These are phyloP conservation scores for Sphenopsis melanotis DNA, from an alignment of 2,797 vertebrate genomes.

Conservation along the genomic window DNA sequence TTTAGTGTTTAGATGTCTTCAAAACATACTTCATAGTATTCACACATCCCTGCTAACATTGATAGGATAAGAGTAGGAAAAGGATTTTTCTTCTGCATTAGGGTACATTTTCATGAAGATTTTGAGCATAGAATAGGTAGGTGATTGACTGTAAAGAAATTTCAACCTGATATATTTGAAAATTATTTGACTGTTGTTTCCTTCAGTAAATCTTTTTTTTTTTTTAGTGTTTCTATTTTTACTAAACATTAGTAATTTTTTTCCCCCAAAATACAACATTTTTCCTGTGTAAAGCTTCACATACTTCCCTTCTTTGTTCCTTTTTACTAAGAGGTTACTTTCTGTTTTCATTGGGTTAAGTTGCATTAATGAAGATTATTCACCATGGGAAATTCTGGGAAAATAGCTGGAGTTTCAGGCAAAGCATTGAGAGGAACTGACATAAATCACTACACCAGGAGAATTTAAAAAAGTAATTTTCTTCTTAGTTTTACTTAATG, in stretches of 20 bases:
- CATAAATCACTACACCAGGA: background rate
- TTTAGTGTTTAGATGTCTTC: background rate
- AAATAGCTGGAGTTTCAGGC: background rate
- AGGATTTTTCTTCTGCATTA: background rate
- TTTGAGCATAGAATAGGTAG: background rate
- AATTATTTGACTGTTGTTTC: background rate
- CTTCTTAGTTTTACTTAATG: background rate
- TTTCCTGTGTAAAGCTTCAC: background rate
- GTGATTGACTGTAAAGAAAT: background rate
- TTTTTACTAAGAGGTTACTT: background rate
- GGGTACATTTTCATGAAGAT: background rate
- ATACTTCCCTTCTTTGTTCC: background rate
- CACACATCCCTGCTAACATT: background rate
- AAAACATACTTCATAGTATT: background rate
- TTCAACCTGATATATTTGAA: background rate
- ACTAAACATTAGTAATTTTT: background rate
- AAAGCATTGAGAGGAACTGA: background rate
- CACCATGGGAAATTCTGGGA: background rate
- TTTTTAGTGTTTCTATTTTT: background rate
- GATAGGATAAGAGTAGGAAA: background rate
- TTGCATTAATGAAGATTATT: background rate
- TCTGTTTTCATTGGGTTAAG: background rate
- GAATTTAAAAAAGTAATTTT: background rate
- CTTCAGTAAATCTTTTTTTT: background rate
- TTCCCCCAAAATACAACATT: background rate